phyloP scores from a whole-genome alignment of 2,888 invertebrate species.

The Shargacucullia verbasci region DNA sequence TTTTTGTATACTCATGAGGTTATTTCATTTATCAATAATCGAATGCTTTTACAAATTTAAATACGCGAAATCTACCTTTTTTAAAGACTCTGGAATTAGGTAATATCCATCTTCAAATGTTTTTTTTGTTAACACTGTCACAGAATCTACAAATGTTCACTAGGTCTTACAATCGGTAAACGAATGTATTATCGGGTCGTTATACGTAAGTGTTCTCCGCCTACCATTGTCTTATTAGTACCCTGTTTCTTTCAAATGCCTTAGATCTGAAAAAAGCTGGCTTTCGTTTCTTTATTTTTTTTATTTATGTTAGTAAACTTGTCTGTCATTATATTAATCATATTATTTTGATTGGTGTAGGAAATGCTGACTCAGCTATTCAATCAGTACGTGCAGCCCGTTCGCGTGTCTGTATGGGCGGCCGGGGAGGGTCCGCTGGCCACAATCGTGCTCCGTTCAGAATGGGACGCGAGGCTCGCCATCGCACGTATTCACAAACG shows the following conservation, averaged over 20 bases:
- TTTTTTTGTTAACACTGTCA: slow-evolving; percentile 20
- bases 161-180: slow-evolving; percentile 44
- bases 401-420: slow-evolving; percentile 79
- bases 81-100: neutral
- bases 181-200: slow-evolving; percentile 33
- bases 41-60: too few relatives aligned
- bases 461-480: slow-evolving; percentile 92
- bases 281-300: slow-evolving; percentile 1
- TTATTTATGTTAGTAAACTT: neutral
- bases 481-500: slow-evolving; percentile 95
- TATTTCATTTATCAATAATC: too few relatives aligned
- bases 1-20: too few relatives aligned
- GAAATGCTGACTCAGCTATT: slow-evolving; percentile 82
- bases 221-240: slow-evolving; percentile 2
- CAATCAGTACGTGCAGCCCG: slow-evolving; percentile 77
- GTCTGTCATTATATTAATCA: neutral
- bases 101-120: neutral
- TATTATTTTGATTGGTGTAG: slow-evolving; percentile 56
- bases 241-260: slow-evolving; percentile 2
- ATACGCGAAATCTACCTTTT: slow-evolving; percentile 21
- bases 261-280: neutral
- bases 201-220: slow-evolving; percentile 12
- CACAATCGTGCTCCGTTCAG: slow-evolving; percentile 91
- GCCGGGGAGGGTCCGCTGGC: slow-evolving; percentile 89
- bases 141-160: slow-evolving; percentile 24